Conservation (phyloP, 2,113 vertebrate genomes). For the Cygnus atratus region DNA sequence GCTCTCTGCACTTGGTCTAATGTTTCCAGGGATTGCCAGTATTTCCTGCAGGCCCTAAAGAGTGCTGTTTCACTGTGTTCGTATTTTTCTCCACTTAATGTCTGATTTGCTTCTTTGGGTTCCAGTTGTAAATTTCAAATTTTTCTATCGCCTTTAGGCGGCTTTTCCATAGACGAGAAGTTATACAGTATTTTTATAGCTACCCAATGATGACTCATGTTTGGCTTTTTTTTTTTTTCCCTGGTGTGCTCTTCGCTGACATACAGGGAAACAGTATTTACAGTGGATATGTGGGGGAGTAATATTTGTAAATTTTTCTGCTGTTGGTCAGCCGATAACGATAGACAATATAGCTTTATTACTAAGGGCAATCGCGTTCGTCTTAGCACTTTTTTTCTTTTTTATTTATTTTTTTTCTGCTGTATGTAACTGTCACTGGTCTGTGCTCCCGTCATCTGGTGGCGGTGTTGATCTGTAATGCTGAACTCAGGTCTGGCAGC, state of each 20-base stretch:
- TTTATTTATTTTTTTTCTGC: background rate
- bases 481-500: background rate
- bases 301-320: background rate
- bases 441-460: constrained; percentile 49
- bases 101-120: background rate
- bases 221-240: background rate
- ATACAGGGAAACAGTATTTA: background rate
- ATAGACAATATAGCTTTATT: background rate
- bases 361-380: background rate
- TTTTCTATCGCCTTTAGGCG: background rate
- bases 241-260: background rate
- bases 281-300: too few relatives aligned
- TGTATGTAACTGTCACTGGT: background rate
- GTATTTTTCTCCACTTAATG: fast-evolving
- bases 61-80: background rate
- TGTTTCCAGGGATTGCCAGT: background rate
- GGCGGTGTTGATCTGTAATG: constrained; percentile 64
- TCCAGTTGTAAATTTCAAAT: background rate
- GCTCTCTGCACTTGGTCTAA: background rate
- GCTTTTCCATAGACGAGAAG: background rate
- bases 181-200: background rate
- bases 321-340: background rate
- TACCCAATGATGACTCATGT: constrained; percentile 32
- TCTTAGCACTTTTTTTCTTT: background rate
- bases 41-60: background rate